Evolutionary conservation across 2,888 invertebrate species (phyloP).

Genomic region (Microlaimidae sp.): DNA sequence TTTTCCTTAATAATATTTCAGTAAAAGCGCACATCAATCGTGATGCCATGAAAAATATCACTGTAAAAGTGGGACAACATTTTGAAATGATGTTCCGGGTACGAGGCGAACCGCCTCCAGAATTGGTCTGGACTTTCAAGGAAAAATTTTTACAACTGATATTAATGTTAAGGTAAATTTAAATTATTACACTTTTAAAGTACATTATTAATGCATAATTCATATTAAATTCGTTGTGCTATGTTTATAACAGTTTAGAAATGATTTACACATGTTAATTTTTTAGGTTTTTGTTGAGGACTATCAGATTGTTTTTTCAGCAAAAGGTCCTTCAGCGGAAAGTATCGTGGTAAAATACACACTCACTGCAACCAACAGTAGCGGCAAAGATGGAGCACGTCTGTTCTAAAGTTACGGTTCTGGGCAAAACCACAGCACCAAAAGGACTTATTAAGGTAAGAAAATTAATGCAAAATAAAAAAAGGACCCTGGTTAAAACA

Average conservation of each 20-base stretch:
- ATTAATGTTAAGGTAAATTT: conserved; percentile 22
- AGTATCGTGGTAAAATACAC: conserved; percentile 76
- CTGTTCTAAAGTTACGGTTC: conserved; percentile 54
- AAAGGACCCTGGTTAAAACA: no score
- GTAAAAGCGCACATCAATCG: conserved; percentile 42
- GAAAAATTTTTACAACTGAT: conserved; percentile 24
- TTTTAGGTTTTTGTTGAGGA: conserved; percentile 42
- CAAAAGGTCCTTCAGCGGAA: conserved; percentile 60
- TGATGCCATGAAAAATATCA: conserved; percentile 37
- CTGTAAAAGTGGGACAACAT: conserved; percentile 41
- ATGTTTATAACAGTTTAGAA: no score
- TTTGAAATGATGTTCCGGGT: conserved; percentile 39
- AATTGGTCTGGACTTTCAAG: conserved; percentile 37
- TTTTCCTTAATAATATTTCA: no score
- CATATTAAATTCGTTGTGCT: not conserved
- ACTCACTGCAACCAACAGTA: conserved; percentile 79
- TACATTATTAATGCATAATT: not conserved
- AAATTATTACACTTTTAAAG: not conserved
- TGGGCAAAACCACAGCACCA: conserved; percentile 34
- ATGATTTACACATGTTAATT: not conserved
- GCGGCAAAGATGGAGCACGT: conserved; percentile 71
- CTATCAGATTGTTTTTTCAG: conserved; percentile 67
- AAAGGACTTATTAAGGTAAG: no score
- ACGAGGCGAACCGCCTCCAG: conserved; percentile 42
- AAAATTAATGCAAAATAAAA: no score